A percentile compares a stretch with the other conserved stretches of the same genome.
Evolutionary conservation across 2,888 invertebrate genomes (phyloP).

Genomic region (Acleris laterana): DNA sequence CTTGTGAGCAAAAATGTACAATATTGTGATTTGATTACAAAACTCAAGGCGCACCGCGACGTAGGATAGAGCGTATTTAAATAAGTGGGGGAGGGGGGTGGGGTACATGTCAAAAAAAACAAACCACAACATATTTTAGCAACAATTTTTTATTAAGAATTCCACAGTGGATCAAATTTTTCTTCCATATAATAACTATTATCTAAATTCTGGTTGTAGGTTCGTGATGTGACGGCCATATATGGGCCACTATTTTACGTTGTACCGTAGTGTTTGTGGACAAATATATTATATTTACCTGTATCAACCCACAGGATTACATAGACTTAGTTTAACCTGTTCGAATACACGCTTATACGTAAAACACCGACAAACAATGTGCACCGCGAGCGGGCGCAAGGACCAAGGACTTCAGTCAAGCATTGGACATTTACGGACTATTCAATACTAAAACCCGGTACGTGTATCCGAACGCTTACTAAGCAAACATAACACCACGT

Average conservation of each 20-base stretch:
- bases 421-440: constrained; percentile 29
- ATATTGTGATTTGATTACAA: too few species aligned
- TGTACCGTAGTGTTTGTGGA: constrained; percentile 64
- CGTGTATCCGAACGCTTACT: constrained; percentile 40
- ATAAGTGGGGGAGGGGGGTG: too few species aligned
- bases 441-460: constrained; percentile 17
- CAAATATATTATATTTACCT: constrained; percentile 61
- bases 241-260: constrained; percentile 53
- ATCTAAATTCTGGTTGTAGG: constrained; percentile 73
- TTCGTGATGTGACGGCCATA: constrained; percentile 63
- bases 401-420: constrained; percentile 21
- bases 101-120: constrained; percentile 49
- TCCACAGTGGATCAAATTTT: constrained; percentile 82
- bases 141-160: constrained; percentile 86
- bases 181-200: constrained; percentile 71
- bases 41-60: too few species aligned
- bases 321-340: constrained; percentile 30
- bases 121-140: constrained; percentile 73
- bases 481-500: constrained; percentile 77
- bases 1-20: too few species aligned
- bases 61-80: too few species aligned
- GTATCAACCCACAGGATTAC: constrained; percentile 50
- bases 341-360: constrained; percentile 35
- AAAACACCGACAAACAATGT: constrained; percentile 27
- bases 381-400: constrained; percentile 11